These are phyloP conservation scores for Ephydatia muelleri DNA, from an alignment of 37 sponge, comb jelly and placozoan species.

Conservation along the genomic window DNA sequence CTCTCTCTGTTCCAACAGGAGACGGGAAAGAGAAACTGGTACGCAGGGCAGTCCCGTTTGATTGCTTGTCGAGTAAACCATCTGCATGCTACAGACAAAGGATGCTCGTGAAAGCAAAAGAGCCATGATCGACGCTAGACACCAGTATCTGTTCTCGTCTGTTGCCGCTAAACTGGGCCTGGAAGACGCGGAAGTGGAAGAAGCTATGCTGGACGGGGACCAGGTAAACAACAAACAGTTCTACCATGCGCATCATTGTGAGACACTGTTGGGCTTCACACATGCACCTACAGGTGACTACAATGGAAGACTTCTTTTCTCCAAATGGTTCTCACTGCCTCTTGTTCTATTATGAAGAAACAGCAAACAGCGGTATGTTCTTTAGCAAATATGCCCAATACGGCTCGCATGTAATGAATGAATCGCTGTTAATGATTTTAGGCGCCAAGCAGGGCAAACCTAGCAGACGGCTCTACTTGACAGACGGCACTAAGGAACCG, in stretches of 20 bases:
- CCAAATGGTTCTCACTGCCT: conserved; percentile 56
- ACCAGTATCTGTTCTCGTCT: conserved; percentile 48
- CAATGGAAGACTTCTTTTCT: conserved; percentile 72
- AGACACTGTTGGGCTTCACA: not conserved
- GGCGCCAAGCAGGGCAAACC: conserved; percentile 30
- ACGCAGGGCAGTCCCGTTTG: not conserved
- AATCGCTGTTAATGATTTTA: not conserved
- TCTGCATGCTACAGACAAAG: not conserved
- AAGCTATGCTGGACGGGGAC: conserved; percentile 38
- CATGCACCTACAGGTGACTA: conserved; percentile 30
- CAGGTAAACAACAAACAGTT: conserved; percentile 5
- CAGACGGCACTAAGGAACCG: conserved; percentile 77
- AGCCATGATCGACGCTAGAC: conserved; percentile 52
- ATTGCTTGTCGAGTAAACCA: too few relatives aligned
- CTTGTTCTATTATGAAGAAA: conserved; percentile 62
- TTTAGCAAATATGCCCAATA: not conserved
- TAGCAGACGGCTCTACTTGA: conserved; percentile 54
- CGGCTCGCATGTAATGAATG: not conserved
- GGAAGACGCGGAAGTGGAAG: conserved; percentile 66
- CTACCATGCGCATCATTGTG: not conserved
- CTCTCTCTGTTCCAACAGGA: conserved; percentile 14
- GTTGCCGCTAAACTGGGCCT: conserved; percentile 49
- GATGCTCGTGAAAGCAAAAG: not conserved
- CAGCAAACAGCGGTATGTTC: not conserved
- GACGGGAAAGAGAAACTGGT: conserved; percentile 67